Base-by-base conservation (phyloP, 2,888 invertebrate genomes). In the Drosophila multiciliata region DNA sequence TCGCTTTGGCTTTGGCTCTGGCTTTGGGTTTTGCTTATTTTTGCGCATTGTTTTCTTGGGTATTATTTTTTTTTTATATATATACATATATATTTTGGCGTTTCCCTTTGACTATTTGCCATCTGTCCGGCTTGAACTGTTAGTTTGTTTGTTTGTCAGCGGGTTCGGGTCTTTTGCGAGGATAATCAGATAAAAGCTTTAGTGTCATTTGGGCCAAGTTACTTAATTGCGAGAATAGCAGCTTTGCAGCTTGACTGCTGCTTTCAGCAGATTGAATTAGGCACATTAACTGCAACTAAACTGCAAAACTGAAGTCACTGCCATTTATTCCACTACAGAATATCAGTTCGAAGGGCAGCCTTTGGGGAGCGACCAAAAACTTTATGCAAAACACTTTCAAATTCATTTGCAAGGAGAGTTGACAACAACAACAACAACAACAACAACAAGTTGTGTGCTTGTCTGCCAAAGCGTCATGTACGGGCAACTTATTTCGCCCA, bases 111-210 rank as follows among this genome's bases (percentile, higher is more conserved):
- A 78, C 73, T 83, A 80, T 68, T 76, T 75, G 76, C 76, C 82
- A 73, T 84, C 78, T 89, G 78, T 72, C 59, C 60, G 50, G 54
- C 33, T 57, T 66, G 50, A 53, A 17, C 54, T 68, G 65, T 64
- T 60, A 52, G 70, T 50, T 67, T 73, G 61, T 45, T 78, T 80
- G 73, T 69, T 70, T 73, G 73, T 68, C 66, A 66, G 62, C 69
- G 71, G 68, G 81, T 60, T 64, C 61, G 68, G 72, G 74, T 75
- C 73, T 80, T 79, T 80, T 74, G 62, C 63, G 48, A 74, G 71
- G 72, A 80, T 89, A 89, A 87, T 83, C 80, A 88, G 90, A 86
- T 89, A 80, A 83, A 86, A 83, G 76, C 80, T 80, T 86, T 80
- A 86, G 82, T 86, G 83, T 80, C 78, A 83, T 85, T 89, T 78